phyloP scores from a whole-genome alignment of 2,113 vertebrate species.

The Tachysurus fulvidraco region DNA sequence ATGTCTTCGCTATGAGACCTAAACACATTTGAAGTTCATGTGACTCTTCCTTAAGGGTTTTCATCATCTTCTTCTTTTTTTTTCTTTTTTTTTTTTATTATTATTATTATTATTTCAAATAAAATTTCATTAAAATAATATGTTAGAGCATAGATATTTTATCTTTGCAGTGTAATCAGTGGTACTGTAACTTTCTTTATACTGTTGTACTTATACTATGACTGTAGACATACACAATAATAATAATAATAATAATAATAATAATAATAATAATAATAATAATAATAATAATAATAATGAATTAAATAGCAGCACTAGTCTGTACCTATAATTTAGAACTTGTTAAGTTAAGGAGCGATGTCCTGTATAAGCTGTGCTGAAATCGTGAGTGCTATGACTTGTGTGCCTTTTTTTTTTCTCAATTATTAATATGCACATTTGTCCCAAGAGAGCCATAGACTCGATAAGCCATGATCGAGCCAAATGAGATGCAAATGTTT shows the following conservation, averaged over 20 bases:
- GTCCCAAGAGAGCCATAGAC: constrained; percentile 52
- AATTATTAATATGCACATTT: constrained; percentile 54
- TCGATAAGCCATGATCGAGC: constrained; percentile 56
- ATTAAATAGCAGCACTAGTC: neutral
- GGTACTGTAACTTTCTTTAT: constrained; percentile 18
- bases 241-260: constrained; percentile 1
- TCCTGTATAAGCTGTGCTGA: constrained; percentile 38
- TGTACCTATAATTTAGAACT: neutral
- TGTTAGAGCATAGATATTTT: neutral
- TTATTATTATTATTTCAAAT: too few relatives aligned
- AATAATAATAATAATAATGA: neutral
- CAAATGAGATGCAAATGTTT: constrained; percentile 59
- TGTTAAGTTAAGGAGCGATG: neutral
- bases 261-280: too few relatives aligned
- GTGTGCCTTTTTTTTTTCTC: constrained; percentile 49
- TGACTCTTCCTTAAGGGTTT: neutral
- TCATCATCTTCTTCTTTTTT: neutral
- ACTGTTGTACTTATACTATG: constrained; percentile 10
- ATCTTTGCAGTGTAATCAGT: constrained; percentile 4
- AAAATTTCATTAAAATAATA: neutral
- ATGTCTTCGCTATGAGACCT: neutral
- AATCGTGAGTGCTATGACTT: constrained; percentile 43
- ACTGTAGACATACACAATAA: neutral
- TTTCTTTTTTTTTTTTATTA: too few relatives aligned
- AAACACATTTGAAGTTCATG: neutral